phyloP scores from a whole-genome alignment of 2,113 vertebrate species.

The Pelusios castaneus region DNA sequence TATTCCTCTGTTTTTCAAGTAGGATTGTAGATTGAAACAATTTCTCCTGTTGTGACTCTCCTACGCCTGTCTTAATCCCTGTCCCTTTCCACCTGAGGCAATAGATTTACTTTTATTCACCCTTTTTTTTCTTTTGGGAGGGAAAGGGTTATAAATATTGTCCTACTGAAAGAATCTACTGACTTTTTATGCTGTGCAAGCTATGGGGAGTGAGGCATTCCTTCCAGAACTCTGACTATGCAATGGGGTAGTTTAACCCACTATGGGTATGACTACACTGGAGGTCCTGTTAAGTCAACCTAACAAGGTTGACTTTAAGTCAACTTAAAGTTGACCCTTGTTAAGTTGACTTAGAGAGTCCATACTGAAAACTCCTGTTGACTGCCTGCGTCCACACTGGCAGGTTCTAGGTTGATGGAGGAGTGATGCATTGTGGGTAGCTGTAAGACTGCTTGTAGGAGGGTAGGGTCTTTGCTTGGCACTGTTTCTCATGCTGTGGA shows the following conservation, averaged over 20 bases:
- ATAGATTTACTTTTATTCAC: neutral
- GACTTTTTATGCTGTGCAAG: neutral
- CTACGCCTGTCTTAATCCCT: conserved; percentile 1
- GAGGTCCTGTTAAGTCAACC: too few species aligned
- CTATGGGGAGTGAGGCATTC: neutral
- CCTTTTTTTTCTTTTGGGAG: neutral
- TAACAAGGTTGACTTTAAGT: too few species aligned
- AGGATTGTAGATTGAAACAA: neutral
- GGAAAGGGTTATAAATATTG: neutral
- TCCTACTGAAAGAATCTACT: neutral
- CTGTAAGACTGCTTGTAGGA: neutral
- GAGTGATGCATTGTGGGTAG: too few species aligned
- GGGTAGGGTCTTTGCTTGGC: neutral
- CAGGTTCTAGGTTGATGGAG: too few species aligned
- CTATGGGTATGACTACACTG: too few species aligned
- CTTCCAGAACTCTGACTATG: neutral
- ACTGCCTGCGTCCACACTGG: too few species aligned
- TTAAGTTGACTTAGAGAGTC: too few species aligned
- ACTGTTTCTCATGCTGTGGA: accelerated
- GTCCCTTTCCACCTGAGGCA: neutral
- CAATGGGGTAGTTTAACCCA: neutral
- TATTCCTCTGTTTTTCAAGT: conserved; percentile 6
- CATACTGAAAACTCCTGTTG: too few species aligned
- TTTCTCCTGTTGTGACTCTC: neutral
- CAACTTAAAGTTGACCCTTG: too few species aligned